Conservation (phyloP, 2,888 invertebrate genomes). For the Crioceris asparagi region DNA sequence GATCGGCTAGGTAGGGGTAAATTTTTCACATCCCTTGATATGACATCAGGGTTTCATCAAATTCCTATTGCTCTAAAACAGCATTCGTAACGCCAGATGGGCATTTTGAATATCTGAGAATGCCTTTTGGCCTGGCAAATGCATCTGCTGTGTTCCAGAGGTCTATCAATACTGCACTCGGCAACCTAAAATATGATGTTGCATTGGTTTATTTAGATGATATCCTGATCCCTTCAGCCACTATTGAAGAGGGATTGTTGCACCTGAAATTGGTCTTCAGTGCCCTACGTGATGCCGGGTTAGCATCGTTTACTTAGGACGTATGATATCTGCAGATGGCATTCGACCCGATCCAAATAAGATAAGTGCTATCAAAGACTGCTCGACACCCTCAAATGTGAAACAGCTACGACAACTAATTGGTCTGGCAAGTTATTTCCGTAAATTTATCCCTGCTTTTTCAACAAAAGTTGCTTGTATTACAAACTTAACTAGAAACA, state of each 20-base stretch:
- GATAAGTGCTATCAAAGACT: neutral
- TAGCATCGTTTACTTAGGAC: neutral
- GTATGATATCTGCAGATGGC: neutral
- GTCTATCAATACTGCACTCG: constrained; percentile 7
- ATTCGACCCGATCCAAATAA: neutral
- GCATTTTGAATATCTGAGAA: constrained; percentile 26
- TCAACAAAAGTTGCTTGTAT: constrained; percentile 9
- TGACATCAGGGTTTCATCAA: constrained; percentile 25
- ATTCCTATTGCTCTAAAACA: constrained; percentile 22
- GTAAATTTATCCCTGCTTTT: neutral
- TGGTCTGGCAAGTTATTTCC: neutral
- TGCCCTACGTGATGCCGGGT: neutral
- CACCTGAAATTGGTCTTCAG: neutral
- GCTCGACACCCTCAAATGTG: neutral
- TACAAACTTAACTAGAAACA: constrained; percentile 10
- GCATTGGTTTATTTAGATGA: neutral
- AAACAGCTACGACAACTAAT: neutral
- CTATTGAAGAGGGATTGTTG: neutral
- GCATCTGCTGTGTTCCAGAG: constrained; percentile 16
- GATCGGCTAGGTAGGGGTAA: neutral
- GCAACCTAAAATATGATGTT: neutral
- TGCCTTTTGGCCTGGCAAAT: constrained; percentile 27
- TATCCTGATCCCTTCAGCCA: neutral
- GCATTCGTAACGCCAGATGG: constrained; percentile 26
- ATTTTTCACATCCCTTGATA: constrained; percentile 19